A percentile compares a stretch with the other conserved stretches of the same genome.
Evolutionary conservation across 2,888 invertebrate species (phyloP).

Genomic region (Euzophera pinguis): DNA sequence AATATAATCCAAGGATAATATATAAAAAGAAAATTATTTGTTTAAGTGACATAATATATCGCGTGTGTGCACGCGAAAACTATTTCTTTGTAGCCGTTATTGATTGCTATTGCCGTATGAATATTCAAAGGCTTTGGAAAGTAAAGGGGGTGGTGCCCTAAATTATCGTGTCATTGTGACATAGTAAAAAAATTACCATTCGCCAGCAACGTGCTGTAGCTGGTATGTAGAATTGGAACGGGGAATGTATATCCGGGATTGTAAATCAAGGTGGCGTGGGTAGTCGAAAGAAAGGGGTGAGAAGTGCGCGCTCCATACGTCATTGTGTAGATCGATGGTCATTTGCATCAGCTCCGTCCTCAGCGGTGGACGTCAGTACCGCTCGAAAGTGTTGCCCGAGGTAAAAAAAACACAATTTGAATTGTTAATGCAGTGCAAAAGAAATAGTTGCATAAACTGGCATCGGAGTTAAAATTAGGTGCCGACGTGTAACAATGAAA

Average conservation of each 20-base stretch:
- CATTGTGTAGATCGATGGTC: constrained; percentile 71
- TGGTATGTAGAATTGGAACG: constrained; percentile 61
- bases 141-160: constrained; percentile 73
- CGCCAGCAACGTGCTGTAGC: constrained; percentile 48
- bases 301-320: constrained; percentile 71
- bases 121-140: constrained; percentile 76
- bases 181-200: constrained; percentile 58
- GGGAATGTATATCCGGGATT: constrained; percentile 69
- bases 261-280: constrained; percentile 68
- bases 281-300: constrained; percentile 77
- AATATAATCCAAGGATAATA: constrained; percentile 59
- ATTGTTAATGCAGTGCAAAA: constrained; percentile 71
- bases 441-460: constrained; percentile 70
- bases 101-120: constrained; percentile 77
- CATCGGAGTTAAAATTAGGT: constrained; percentile 63
- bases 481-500: constrained; percentile 53
- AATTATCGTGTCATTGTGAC: constrained; percentile 77
- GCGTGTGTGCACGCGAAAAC: constrained; percentile 78
- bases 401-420: constrained; percentile 70
- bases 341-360: constrained; percentile 72
- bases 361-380: constrained; percentile 68
- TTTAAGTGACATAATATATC: constrained; percentile 74
- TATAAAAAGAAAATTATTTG: constrained; percentile 72
- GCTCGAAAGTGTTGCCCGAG: constrained; percentile 71
- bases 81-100: constrained; percentile 75